Evolutionary conservation across 2,113 vertebrate genomes (phyloP), one percentile per base, ranked within the genome.

Genomic region (Corapipo altera): DNA sequence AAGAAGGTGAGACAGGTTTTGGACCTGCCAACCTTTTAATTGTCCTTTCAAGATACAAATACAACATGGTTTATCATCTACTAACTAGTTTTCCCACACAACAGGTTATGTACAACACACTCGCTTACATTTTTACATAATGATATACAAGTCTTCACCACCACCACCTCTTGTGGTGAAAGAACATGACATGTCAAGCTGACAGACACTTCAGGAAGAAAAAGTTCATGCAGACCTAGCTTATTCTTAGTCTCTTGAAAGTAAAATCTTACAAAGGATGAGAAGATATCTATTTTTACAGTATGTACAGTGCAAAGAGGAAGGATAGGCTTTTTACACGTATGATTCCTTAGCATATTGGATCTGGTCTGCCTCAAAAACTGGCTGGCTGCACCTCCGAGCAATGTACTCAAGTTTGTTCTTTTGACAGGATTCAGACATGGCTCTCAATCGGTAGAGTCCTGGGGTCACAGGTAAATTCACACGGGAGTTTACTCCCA

Each of bases 271-370:
- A 82, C 52, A 62, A 58, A 92, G 49, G 33, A 81, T 62, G 54
- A 66, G 9, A 78, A 91, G 43, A 69, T 69, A 8, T 51, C 73
- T 61, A 3, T 62, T 75, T 95, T 82, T 85, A 90, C 74, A 91
- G 13, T 75, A 81, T 75, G 39, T 81, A 87, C 43, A 73, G 7
- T 55, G 19, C 3, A 1, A 54, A 70, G 67, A 49, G 3, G 32
- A 48, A 9, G 51, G 32, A 35, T 27, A 64, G 33, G n/a, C 32
- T 66, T 73, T 83, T 98, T 98, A 99, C 91, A 99, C 98, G 4
- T 99, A 99, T 51, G 99, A 99, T 96, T 99, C 99, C 96, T 99
- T 99, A 26, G 98, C 98, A 27, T 98, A 98, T 6, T 97, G 98
- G 69, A 99, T 96, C 16, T 99, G 97, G 43, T 98, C 97, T 15